Percentiles rank a stretch among this genome's conserved stretches.
Conservation (phyloP, 2,888 invertebrate species). For the Pyrochroa serraticornis region DNA sequence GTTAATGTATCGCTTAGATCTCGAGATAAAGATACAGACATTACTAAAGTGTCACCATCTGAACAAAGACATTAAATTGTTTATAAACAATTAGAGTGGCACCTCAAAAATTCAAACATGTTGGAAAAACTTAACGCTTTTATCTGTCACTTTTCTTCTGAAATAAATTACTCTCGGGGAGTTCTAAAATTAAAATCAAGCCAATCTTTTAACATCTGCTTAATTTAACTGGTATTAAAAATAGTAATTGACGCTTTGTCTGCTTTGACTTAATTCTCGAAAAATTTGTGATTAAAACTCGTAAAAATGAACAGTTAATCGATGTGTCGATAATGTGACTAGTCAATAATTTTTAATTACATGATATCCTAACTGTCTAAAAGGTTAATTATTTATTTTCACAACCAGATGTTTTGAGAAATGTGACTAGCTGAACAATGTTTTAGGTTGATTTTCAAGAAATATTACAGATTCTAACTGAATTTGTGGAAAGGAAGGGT, state of each 20-base stretch:
- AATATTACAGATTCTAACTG: slow-evolving; percentile 11
- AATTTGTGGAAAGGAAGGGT: slow-evolving; percentile 10
- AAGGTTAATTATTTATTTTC: too few relatives aligned
- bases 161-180: slow-evolving; percentile 8
- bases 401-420: not conserved
- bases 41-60: slow-evolving; percentile 4
- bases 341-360: too few relatives aligned
- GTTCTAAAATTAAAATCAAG: slow-evolving; percentile 13
- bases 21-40: slow-evolving; percentile 1
- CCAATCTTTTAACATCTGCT: slow-evolving; percentile 18
- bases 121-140: not conserved
- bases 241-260: not conserved
- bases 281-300: too few relatives aligned
- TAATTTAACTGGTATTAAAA: slow-evolving; percentile 9
- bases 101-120: slow-evolving; percentile 3
- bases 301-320: slow-evolving; percentile 1
- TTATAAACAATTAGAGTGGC: slow-evolving; percentile 17
- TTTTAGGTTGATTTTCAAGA: slow-evolving; percentile 11
- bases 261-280: too few relatives aligned
- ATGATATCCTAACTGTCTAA: too few relatives aligned
- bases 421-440: not conserved
- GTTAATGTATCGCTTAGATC: not conserved
- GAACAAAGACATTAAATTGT: slow-evolving; percentile 16
- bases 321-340: too few relatives aligned
- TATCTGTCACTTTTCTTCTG: not conserved